Base-by-base conservation (phyloP, 2,113 vertebrate genomes). In the Amphiprion ocellaris region DNA sequence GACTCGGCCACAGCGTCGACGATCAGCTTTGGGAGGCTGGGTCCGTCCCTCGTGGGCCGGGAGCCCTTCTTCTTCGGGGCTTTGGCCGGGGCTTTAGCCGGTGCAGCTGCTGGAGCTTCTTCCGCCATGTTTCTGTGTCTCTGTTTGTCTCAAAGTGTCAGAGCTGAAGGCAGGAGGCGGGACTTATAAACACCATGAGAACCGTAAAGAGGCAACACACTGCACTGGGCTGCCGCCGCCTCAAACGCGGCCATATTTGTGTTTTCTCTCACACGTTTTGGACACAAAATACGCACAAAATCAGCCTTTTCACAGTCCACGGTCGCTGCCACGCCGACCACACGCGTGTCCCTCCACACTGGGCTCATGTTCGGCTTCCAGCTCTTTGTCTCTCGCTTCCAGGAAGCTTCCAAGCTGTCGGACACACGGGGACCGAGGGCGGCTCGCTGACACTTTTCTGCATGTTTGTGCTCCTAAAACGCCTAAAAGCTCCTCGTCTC, bases 131-230 rank as follows among this genome's bases (percentile, higher is more conserved):
- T 14, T 33, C 1, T 0, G 65, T 19, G 8, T 41, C 21, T 14
- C 28, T 23, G 28, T 54, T 39, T 28, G 2, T 24, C 33, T 55
- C 33, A 26, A 55, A 14, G 30, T 39, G 9, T 46, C 16, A 0
- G 15, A 11, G 53, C 37, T 26, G 1, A 1, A 5, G 1, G 37
- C 52, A 56, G 67, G 67, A 69, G 67, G 67, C 67, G 53, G 67
- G 37, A 46, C 52, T 69, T 69, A 69, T 56, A 69, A n/a, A 10
- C 7, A 15, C 39, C 53, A 69, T 69, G 67, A 69, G 67, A 69
- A 56, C 67, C 67, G 53, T 69, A 37, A 37, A 69, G 73, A 76
- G 28, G 28, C 63, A 66, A 59, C 44, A 1, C 53, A n/a, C 2
- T 10, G 8, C 44, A 6, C 44, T 17, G 46, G 7, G 74, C 74